Base-by-base conservation (phyloP, 2,797 vertebrate genomes). In the Intellagama lesueurii region DNA sequence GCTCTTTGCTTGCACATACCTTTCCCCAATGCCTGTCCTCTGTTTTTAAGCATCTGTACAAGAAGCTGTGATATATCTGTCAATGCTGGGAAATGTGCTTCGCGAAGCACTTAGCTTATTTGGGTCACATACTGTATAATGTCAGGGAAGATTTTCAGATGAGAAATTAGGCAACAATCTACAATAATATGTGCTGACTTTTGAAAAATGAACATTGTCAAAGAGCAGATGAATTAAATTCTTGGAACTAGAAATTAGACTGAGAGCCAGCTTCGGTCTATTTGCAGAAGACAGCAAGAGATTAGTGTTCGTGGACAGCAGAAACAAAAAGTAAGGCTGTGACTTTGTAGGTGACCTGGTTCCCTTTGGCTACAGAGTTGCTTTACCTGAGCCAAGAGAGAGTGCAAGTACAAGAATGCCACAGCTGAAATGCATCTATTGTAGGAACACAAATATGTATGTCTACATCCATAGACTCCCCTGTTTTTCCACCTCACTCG, bases 41-140 rank as follows among this genome's bases (percentile, higher is more conserved):
- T 95, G 5, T 92, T 93, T 93, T 94, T 90, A 94, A 94, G 89
- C 90, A 94, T 66, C 66, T 88, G 91, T 44, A 77, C 79, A 75
- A 93, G 90, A 88, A 94, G 83, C 89, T 92, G 60, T 64, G 93
- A 93, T 94, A 91, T 95, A 94, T 94, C 90, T 96, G 90, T 94
- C 95, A 93, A 69, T 91, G 91, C 91, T 94, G 88, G 88, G 90
- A 87, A 95, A 94, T 94, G 82, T 94, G 92, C 90, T 94, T 91
- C 94, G 72, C 81, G 92, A 94, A 93, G 91, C 93, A 91, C 60
- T 95, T 93, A 95, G 89, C 88, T 92, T 94, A 96, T 97, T 91
- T 96, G 92, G 95, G 95, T 96, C 95, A 95, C 47, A 85, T 80
- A 2, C 86, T 87, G 19, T 82, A 75, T 89, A 92, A 90, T 92